phyloP scores from a whole-genome alignment of 2,888 invertebrate genomes.

The Deroplatys truncata region DNA sequence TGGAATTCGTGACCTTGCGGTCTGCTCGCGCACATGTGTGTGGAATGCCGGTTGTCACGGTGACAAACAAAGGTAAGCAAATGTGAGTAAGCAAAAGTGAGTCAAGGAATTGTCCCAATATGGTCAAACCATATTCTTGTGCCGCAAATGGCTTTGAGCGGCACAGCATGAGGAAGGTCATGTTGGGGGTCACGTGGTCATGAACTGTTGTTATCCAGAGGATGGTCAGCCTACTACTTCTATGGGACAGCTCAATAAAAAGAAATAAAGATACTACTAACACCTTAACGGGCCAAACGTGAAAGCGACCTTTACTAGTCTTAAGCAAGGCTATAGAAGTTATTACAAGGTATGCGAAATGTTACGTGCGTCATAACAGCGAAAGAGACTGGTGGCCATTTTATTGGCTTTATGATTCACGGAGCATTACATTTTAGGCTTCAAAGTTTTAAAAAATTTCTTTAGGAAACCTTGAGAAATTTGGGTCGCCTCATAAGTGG shows the following conservation, averaged over 20 bases:
- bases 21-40: not conserved
- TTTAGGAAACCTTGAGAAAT: not conserved
- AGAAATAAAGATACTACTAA: not conserved
- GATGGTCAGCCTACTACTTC: not conserved
- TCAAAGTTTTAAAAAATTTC: not conserved
- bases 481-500: not conserved
- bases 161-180: not conserved
- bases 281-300: not conserved
- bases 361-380: not conserved
- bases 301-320: not conserved
- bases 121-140: not conserved
- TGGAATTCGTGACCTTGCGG: not conserved
- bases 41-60: not conserved
- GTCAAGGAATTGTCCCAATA: not conserved
- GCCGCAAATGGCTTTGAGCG: not conserved
- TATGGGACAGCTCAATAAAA: not conserved
- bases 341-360: not conserved
- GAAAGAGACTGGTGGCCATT: not conserved
- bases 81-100: not conserved
- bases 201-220: not conserved
- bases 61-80: not conserved
- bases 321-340: not conserved
- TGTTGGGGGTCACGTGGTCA: not conserved
- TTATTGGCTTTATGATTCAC: not conserved
- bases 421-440: not conserved